Evolutionary conservation across 2,113 vertebrate species (phyloP), one percentile per base, ranked within the genome.

Genomic region (Pontoporia blainvillei): DNA sequence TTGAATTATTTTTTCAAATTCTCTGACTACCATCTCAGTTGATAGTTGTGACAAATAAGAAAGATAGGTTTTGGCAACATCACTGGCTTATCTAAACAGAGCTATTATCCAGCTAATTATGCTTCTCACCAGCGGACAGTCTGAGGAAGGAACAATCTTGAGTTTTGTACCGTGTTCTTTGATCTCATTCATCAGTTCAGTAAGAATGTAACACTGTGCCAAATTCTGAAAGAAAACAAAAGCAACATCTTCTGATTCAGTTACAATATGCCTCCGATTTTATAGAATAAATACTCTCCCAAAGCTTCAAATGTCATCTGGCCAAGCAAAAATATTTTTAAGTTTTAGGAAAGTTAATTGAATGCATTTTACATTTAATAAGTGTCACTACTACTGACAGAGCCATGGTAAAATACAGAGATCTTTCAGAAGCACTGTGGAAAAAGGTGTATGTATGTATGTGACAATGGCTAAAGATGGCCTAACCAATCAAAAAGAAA

Each of bases 121-220:
- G 62, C 23, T 95, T 93, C 84, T 89, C 92, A 98, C 99, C 99
- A 99, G 87, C 27, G 99, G 99, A 57, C 98, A 97, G 67, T 99
- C 99, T 36, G 98, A 95, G 89, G 97, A 96, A 39, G 99, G 99
- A 98, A 98, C 98, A 98, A 99, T 99, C 98, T 99, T 99, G 97
- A 99, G 96, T 96, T 99, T 99, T 98, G 99, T 99, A 31, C 99
- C 99, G 96, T 99, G 99, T 97, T 99, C 99, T 98, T 99, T 99
- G 93, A 99, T 98, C 97, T 99, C 99, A 96, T 99, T 99, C 98
- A 99, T 99, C 88, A 99, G 97, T 96, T 99, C 99, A 95, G 98
- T 99, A 90, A 99, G 98, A 98, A 99, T 98, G 18, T 99, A 99
- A 67, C 99, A 99, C 98, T 99, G 99, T 95, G 99, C 99, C 98